These are phyloP conservation scores for Bos javanicus DNA, from an alignment of 2,113 vertebrate species.

Conservation along the genomic window DNA sequence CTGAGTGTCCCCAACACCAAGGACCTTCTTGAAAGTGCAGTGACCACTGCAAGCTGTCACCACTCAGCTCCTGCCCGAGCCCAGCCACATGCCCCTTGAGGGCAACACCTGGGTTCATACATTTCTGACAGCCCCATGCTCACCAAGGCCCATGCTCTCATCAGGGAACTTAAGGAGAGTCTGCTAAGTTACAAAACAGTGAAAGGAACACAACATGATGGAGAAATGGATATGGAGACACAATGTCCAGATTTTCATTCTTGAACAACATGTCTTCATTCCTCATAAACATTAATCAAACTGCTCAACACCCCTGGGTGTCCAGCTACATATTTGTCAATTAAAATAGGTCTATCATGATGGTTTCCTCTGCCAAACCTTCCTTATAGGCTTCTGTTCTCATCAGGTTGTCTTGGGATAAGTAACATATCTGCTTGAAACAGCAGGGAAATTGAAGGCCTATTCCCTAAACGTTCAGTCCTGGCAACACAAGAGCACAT, in stretches of 20 bases:
- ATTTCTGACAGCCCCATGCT: background rate
- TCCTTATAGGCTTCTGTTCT: background rate
- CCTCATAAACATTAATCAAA: slow-evolving; percentile 51
- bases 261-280: slow-evolving; percentile 45
- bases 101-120: background rate
- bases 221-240: background rate
- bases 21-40: background rate
- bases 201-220: background rate
- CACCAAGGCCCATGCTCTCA: background rate
- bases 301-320: slow-evolving; percentile 19
- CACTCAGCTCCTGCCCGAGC: background rate
- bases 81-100: background rate
- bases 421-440: background rate
- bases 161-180: background rate
- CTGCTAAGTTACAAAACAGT: background rate
- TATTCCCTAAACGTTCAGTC: background rate
- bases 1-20: background rate
- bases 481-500: background rate
- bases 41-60: fast-evolving
- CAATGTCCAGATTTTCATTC: slow-evolving; percentile 25
- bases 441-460: background rate
- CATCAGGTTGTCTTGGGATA: background rate
- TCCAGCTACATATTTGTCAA: background rate
- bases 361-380: background rate
- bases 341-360: slow-evolving; percentile 41